Evolutionary conservation across 1,140 invertebrate species (phyloP), one percentile per base, ranked within the genome.

Genomic region (Bombus cullumanus): DNA sequence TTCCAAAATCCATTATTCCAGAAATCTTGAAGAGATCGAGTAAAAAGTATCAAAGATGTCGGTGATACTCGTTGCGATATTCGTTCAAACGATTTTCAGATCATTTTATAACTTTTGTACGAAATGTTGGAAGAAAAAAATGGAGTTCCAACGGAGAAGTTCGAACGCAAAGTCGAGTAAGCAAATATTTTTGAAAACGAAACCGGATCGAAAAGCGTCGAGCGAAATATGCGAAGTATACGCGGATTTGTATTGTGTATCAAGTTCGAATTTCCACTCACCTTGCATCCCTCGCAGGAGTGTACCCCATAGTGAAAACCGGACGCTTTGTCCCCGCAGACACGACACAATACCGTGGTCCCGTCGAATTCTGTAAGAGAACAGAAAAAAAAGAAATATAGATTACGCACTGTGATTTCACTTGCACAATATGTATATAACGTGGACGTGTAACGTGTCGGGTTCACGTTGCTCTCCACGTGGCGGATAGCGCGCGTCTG

Each of bases 221-320:
- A 71, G 43, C 28, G 57, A 25, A 39, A 31, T 37, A 62, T 43
- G n/a, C 59, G 31, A 68, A 68, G 15, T 31, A 22, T 37, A 39
- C 34, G 37, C 25, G 12, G 37, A 25, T 10, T 25, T n/a, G 41
- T 34, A 31, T 69, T 34, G 66, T 10, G 15, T 76, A 3, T 39
- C 74, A 22, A 25, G 53, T 28, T 69, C 37, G 31, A 59, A 39
- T 28, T 22, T 80, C 83, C 76, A 72, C 97, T 97, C 96, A 99
- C 99, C 97, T 99, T 99, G 96, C 99, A 99, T 92, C 99, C 99
- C 96, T 99, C 99, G 95, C 99, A 99, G 81, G 98, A 99, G 92
- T 99, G 99, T 86, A 99, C 99, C 53, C 99, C 99, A 97, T 99
- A 99, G 95, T 99, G 99, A 95, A 99, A 99, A 43, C 99, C 99